phyloP scores from a whole-genome alignment of 2,888 invertebrate genomes.

The Sympetrum striolatum region DNA sequence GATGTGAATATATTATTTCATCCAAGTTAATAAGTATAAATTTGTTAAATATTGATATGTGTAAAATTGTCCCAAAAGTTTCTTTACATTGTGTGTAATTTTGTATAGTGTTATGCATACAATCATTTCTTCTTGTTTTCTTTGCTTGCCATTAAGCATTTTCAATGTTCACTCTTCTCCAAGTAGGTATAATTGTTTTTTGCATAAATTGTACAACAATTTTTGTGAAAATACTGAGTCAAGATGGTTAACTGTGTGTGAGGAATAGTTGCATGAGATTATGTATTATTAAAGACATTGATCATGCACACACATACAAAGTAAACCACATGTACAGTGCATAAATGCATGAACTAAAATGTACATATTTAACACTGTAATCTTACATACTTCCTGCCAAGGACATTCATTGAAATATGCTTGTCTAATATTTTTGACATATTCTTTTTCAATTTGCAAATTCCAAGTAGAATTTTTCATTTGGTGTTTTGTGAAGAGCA shows the following conservation, averaged over 20 bases:
- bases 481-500: slow-evolving; percentile 20
- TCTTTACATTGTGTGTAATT: not conserved
- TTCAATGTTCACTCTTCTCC: not conserved
- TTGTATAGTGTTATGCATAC: slow-evolving; percentile 9
- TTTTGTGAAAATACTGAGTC: slow-evolving; percentile 19
- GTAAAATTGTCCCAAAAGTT: not conserved
- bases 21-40: not conserved
- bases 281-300: slow-evolving; percentile 2
- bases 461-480: not conserved
- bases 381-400: slow-evolving; percentile 17
- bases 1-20: slow-evolving; percentile 32
- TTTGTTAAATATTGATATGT: slow-evolving; percentile 5
- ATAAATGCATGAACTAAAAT: not conserved
- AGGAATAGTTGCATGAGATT: not conserved
- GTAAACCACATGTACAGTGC: slow-evolving; percentile 19
- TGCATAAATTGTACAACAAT: not conserved
- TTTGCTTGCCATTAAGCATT: not conserved
- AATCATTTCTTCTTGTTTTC: not conserved
- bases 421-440: slow-evolving; percentile 10
- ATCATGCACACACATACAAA: not conserved
- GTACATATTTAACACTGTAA: slow-evolving; percentile 17
- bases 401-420: slow-evolving; percentile 22
- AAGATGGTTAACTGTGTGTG: not conserved
- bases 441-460: slow-evolving; percentile 14
- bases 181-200: not conserved